A percentile compares a stretch with the other conserved stretches of the same genome.
Evolutionary conservation across 2,888 invertebrate species (phyloP).

Genomic region (Strigamia transsilvanica): DNA sequence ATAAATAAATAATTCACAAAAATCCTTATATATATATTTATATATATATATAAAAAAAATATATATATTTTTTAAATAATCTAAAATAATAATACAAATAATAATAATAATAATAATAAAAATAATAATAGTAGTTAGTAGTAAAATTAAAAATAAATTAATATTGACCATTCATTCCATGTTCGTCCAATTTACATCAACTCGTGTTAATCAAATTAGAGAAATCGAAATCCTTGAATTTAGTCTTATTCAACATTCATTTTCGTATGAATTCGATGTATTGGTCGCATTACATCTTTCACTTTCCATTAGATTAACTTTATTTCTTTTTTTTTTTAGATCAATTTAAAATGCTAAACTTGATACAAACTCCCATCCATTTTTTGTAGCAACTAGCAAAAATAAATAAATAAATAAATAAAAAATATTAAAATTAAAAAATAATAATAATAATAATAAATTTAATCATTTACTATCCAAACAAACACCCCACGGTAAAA

Average conservation of each 20-base stretch:
- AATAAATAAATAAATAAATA: neutral
- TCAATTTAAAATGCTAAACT: neutral
- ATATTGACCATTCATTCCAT: neutral
- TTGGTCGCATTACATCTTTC: neutral
- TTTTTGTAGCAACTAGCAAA: neutral
- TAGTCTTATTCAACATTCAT: constrained; percentile 14
- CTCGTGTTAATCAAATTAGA: neutral
- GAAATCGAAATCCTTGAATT: constrained; percentile 4
- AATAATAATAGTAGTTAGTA: too few relatives aligned
- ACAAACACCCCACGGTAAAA: neutral
- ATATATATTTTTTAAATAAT: too few relatives aligned
- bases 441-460: neutral
- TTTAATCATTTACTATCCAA: constrained; percentile 6
- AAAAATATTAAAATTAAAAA: neutral
- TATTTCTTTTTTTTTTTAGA: neutral
- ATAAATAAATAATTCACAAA: neutral
- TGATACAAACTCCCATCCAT: neutral
- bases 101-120: too few relatives aligned
- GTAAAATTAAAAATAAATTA: too few relatives aligned
- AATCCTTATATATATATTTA: neutral
- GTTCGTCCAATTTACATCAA: neutral
- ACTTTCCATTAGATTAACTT: neutral
- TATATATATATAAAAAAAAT: neutral
- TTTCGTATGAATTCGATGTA: neutral
- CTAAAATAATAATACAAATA: too few relatives aligned